A percentile compares a stretch with the other conserved stretches of the same genome.
phyloP scores from a whole-genome alignment of 2,797 vertebrate species.

The Bufotes viridis region DNA sequence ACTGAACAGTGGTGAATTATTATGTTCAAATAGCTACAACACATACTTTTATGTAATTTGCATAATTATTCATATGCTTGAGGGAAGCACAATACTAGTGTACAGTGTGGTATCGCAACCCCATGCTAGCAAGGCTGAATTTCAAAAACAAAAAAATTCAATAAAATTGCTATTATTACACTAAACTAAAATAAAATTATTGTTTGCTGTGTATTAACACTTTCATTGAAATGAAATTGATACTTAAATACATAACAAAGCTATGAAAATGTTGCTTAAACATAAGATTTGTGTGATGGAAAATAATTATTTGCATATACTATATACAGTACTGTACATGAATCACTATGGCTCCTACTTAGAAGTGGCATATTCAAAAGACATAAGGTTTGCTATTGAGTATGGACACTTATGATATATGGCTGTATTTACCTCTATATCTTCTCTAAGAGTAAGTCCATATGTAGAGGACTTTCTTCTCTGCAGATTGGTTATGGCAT shows the following conservation, averaged over 20 bases:
- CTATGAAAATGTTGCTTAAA: background rate
- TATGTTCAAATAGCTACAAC: conserved; percentile 54
- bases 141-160: background rate
- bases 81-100: conserved; percentile 44
- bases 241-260: background rate
- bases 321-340: too few relatives aligned
- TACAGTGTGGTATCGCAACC: conserved; percentile 38
- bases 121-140: conserved; percentile 24
- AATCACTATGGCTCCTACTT: too few relatives aligned
- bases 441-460: too few relatives aligned
- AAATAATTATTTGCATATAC: background rate
- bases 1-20: conserved; percentile 50
- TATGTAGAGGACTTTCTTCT: too few relatives aligned
- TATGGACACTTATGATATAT: too few relatives aligned
- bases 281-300: background rate
- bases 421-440: too few relatives aligned
- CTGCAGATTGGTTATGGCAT: too few relatives aligned
- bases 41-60: conserved; percentile 44
- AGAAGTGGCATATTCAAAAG: too few relatives aligned
- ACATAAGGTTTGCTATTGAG: too few relatives aligned
- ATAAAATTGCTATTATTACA: background rate
- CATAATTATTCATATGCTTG: conserved; percentile 55
- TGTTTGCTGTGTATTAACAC: conserved; percentile 34
- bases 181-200: conserved; percentile 46
- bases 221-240: background rate